Evolutionary conservation across 2,797 vertebrate species (phyloP).

Genomic region (Sebastes vulpes): DNA sequence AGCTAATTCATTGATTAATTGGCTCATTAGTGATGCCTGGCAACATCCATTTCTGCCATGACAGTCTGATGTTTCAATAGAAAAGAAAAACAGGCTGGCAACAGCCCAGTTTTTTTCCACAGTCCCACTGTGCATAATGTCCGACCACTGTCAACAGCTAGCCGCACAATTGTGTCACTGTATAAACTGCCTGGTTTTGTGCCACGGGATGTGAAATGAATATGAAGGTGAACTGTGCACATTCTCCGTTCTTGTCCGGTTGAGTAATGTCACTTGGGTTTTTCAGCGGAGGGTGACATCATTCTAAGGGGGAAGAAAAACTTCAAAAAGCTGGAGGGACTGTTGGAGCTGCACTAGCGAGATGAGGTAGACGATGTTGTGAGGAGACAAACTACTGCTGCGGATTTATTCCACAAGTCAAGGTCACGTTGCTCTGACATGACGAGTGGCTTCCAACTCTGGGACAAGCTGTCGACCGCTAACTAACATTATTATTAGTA

Average conservation of each 20-base stretch:
- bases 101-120: slow-evolving; percentile 71
- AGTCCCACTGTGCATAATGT: slow-evolving; percentile 72
- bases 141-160: slow-evolving; percentile 74
- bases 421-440: slow-evolving; percentile 67
- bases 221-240: slow-evolving; percentile 76
- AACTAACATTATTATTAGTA: slow-evolving; percentile 74
- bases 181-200: slow-evolving; percentile 58
- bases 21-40: slow-evolving; percentile 87
- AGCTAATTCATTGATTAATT: slow-evolving; percentile 88
- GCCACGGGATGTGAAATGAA: slow-evolving; percentile 73
- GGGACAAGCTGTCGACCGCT: slow-evolving; percentile 57
- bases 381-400: slow-evolving; percentile 60
- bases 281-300: slow-evolving; percentile 73
- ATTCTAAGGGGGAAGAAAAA: slow-evolving; percentile 68
- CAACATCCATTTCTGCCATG: slow-evolving; percentile 82
- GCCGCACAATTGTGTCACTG: slow-evolving; percentile 70
- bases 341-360: slow-evolving; percentile 40
- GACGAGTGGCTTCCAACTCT: slow-evolving; percentile 64
- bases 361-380: slow-evolving; percentile 69
- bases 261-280: slow-evolving; percentile 80
- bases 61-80: slow-evolving; percentile 85
- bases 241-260: slow-evolving; percentile 67
- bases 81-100: slow-evolving; percentile 78
- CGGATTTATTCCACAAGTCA: slow-evolving; percentile 67
- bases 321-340: slow-evolving; percentile 60